These are phyloP conservation scores for Sarcophaga caerulescens DNA, from an alignment of 2,888 invertebrate genomes.

Conservation along the genomic window DNA sequence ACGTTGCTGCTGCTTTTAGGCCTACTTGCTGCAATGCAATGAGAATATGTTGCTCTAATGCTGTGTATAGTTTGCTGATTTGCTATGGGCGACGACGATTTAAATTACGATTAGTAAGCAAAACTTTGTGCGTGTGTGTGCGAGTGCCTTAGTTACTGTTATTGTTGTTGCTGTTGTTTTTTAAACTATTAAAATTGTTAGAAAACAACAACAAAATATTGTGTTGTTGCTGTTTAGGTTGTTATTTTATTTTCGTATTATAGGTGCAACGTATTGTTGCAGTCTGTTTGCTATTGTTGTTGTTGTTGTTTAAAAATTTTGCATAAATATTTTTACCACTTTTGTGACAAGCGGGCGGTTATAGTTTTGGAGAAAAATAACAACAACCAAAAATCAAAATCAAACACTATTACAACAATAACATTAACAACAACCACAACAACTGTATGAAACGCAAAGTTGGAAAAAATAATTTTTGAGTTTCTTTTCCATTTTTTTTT, in stretches of 20 bases:
- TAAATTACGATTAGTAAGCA: slow-evolving; percentile 70
- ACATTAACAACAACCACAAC: not conserved
- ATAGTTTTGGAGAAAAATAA: slow-evolving; percentile 42
- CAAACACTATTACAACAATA: not conserved
- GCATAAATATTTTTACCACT: slow-evolving; percentile 68
- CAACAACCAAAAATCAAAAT: not conserved
- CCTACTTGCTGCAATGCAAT: slow-evolving; percentile 65
- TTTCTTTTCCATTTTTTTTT: slow-evolving; percentile 13
- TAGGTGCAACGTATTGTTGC: slow-evolving; percentile 62
- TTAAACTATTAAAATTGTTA: slow-evolving; percentile 26
- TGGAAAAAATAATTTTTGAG: slow-evolving; percentile 38
- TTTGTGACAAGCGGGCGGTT: slow-evolving; percentile 67
- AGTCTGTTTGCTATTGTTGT: slow-evolving; percentile 40
- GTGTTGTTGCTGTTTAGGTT: slow-evolving; percentile 40
- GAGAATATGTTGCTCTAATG: slow-evolving; percentile 57
- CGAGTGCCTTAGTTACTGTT: slow-evolving; percentile 59
- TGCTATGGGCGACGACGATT: slow-evolving; percentile 76
- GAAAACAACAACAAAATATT: slow-evolving; percentile 6
- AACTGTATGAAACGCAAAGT: slow-evolving; percentile 35
- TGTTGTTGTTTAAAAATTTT: slow-evolving; percentile 56
- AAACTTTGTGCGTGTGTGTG: slow-evolving; percentile 65
- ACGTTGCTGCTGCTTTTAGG: slow-evolving; percentile 67
- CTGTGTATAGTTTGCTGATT: slow-evolving; percentile 23
- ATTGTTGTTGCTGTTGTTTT: slow-evolving; percentile 44
- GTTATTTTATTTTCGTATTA: slow-evolving; percentile 36